Percentiles rank a stretch among this genome's conserved stretches.
Evolutionary conservation across 2,888 invertebrate species (phyloP).

Genomic region (Drosophila phalerata): DNA sequence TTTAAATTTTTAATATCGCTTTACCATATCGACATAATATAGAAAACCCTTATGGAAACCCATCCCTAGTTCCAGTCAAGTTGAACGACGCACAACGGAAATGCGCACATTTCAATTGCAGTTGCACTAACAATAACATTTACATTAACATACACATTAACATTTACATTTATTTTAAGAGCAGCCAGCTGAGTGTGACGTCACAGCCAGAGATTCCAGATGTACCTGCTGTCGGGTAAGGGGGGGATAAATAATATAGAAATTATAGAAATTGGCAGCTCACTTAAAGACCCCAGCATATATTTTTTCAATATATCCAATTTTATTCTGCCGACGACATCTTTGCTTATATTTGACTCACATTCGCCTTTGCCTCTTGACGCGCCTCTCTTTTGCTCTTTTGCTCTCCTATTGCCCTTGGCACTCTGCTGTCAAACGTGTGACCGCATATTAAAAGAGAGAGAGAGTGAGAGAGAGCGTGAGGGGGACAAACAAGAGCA

Average conservation of each 20-base stretch:
- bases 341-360: constrained; percentile 64
- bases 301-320: constrained; percentile 32
- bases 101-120: constrained; percentile 24
- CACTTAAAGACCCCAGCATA: constrained; percentile 28
- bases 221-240: constrained; percentile 15
- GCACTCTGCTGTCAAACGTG: constrained; percentile 4
- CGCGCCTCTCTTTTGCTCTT: constrained; percentile 13
- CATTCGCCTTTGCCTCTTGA: constrained; percentile 61
- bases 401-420: too few relatives aligned
- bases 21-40: background rate
- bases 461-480: too few relatives aligned
- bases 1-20: background rate
- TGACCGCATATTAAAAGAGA: constrained; percentile 13
- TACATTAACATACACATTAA: constrained; percentile 16
- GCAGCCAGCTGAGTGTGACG: constrained; percentile 27
- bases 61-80: constrained; percentile 11
- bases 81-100: constrained; percentile 26
- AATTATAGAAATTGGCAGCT: constrained; percentile 33
- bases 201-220: constrained; percentile 19
- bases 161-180: constrained; percentile 5
- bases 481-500: constrained; percentile 14
- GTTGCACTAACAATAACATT: constrained; percentile 23
- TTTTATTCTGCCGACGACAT: constrained; percentile 24
- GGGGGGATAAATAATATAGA: background rate
- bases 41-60: too few relatives aligned